These are phyloP conservation scores for Shargacucullia verbasci DNA, from an alignment of 2,888 invertebrate species.

Conservation along the genomic window DNA sequence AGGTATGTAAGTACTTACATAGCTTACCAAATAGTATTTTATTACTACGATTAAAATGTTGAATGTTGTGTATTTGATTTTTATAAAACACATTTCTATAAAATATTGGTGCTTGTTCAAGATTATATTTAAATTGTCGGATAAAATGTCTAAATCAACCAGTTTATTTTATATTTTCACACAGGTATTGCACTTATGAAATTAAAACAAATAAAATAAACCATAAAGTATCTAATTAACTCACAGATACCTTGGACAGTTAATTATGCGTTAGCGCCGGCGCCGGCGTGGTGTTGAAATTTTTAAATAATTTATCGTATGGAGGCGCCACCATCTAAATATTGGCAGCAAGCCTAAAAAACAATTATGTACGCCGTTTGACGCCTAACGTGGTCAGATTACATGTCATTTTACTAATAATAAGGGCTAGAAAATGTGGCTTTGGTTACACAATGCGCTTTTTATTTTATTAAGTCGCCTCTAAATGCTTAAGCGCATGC, in stretches of 20 bases:
- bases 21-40: too few species aligned
- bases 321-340: constrained; percentile 52
- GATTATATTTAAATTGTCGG: too few species aligned
- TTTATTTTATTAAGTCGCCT: neutral
- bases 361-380: constrained; percentile 48
- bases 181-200: constrained; percentile 4
- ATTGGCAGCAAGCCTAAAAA: constrained; percentile 63
- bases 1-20: too few species aligned
- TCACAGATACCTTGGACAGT: constrained; percentile 15
- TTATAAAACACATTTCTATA: too few species aligned
- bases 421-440: constrained; percentile 12
- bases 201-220: too few species aligned
- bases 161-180: too few species aligned
- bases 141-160: too few species aligned
- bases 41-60: too few species aligned
- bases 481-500: too few species aligned
- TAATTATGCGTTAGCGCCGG: constrained; percentile 35
- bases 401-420: constrained; percentile 22
- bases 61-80: too few species aligned
- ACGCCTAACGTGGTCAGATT: constrained; percentile 33
- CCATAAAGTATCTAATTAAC: constrained; percentile 24
- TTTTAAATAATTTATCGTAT: constrained; percentile 49
- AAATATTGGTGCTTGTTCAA: too few species aligned
- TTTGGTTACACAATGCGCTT: neutral
- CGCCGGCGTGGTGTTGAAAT: constrained; percentile 28